phyloP scores from a whole-genome alignment of 1,140 invertebrate genomes.

The Leptopilina clavipes region DNA sequence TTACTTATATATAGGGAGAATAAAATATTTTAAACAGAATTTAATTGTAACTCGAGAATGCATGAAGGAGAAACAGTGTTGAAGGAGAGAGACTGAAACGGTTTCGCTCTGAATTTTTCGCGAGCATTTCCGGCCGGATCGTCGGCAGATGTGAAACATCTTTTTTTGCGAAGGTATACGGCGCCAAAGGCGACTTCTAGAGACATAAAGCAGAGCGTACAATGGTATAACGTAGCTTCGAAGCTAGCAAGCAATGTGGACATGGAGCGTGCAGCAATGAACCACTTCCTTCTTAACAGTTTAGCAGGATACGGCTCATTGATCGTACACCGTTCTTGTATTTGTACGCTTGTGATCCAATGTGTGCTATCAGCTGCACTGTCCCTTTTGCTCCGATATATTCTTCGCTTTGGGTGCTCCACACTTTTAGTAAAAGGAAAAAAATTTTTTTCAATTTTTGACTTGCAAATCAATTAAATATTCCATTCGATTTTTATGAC shows the following conservation, averaged over 20 bases:
- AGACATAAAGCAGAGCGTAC: constrained; percentile 50
- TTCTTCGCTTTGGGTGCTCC: constrained; percentile 1
- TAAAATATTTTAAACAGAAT: not conserved
- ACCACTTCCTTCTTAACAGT: constrained; percentile 76
- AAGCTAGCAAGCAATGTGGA: constrained; percentile 50
- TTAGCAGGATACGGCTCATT: constrained; percentile 77
- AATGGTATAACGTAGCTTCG: constrained; percentile 38
- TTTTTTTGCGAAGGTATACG: constrained; percentile 39
- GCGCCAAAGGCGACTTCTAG: constrained; percentile 43
- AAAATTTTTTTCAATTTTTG: not conserved
- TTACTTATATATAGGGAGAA: not conserved
- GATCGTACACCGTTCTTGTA: constrained; percentile 59
- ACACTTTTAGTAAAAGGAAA: not conserved
- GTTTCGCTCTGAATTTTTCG: constrained; percentile 29
- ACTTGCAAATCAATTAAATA: too few species aligned
- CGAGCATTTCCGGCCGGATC: constrained; percentile 25
- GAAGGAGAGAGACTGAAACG: not conserved
- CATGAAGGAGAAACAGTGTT: not conserved
- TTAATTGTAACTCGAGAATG: not conserved
- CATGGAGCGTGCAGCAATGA: constrained; percentile 68
- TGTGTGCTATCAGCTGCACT: constrained; percentile 62
- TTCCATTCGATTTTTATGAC: too few species aligned
- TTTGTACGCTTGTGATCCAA: constrained; percentile 54
- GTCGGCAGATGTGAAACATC: constrained; percentile 25
- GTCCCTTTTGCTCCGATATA: constrained; percentile 49